Evolutionary conservation across 1,140 invertebrate genomes (phyloP), one percentile per base, ranked within the genome.

Genomic region (Bombus soroeensis): DNA sequence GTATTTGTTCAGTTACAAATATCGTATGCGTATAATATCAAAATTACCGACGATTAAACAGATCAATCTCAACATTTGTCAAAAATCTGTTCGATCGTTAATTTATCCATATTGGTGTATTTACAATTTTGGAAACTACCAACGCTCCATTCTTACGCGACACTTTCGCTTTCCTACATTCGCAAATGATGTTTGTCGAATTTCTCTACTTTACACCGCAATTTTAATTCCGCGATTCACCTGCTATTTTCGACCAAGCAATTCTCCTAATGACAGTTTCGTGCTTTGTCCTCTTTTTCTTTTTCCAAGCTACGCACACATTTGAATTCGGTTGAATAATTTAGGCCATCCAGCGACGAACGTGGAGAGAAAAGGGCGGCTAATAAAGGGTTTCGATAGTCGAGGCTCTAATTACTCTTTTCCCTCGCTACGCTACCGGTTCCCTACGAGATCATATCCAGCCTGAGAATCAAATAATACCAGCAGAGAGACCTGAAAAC

Each of bases 331-430:
- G 43, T 77, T 15, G 8, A 28, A 77, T 41, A 85, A 85, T 80
- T 59, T 80, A 25, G 83, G 68, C 41, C 76, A 43, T 25, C 22
- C 34, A 37, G 3, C 37, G 62, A 34, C 28, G 41, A 64, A 37
- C 47, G 32, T 3, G 18, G 22, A 8, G 10, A 37, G 47, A 43
- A 80, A 79, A 34, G 13, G 15, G 34, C 1, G 3, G 13, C 53
- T 79, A 73, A 80, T 80, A 80, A 80, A 85, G 77, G 59, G 25
- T 72, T 72, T 64, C 83, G 75, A 85, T 85, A 59, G 77, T 72
- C 83, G 47, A 39, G 39, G 43, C 37, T 59, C 77, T 80, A 85
- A 85, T 85, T 85, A 85, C 71, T 43, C 39, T 53, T 32, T 70
- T 47, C 39, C 28, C 70, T 25, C 53, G 37, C 13, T 28, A n/a